phyloP scores from a whole-genome alignment of 2,797 vertebrate genomes.

The Trachops cirrhosus region DNA sequence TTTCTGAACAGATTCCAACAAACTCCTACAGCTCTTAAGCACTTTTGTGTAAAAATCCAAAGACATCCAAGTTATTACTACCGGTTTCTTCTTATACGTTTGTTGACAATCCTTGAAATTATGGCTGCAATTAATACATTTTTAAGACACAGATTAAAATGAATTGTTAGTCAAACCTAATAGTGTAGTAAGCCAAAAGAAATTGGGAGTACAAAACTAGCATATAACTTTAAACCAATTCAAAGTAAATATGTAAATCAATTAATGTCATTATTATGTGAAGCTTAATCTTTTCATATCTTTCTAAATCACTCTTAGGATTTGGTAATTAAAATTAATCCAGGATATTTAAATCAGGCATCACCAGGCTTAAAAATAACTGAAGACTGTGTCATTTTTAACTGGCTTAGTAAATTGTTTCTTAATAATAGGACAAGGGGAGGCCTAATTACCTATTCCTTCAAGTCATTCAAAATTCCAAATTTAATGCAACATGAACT shows the following conservation, averaged over 20 bases:
- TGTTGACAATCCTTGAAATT: slow-evolving; percentile 59
- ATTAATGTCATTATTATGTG: slow-evolving; percentile 20
- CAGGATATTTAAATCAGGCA: slow-evolving; percentile 16
- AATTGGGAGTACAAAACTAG: slow-evolving; percentile 45
- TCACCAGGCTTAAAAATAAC: slow-evolving; percentile 11
- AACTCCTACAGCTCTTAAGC: slow-evolving; percentile 86
- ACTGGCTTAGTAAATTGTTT: neutral
- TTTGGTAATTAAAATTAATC: slow-evolving; percentile 11
- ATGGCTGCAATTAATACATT: slow-evolving; percentile 71
- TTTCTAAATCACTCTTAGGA: neutral
- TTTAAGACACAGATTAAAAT: slow-evolving; percentile 52
- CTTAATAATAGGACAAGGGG: neutral
- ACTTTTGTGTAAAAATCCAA: slow-evolving; percentile 84
- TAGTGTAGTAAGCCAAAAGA: slow-evolving; percentile 33
- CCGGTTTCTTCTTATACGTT: slow-evolving; percentile 23
- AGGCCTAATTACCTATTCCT: slow-evolving; percentile 13
- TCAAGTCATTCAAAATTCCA: slow-evolving; percentile 27
- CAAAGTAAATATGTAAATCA: slow-evolving; percentile 46
- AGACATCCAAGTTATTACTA: slow-evolving; percentile 87
- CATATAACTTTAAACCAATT: slow-evolving; percentile 29
- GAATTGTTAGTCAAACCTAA: slow-evolving; percentile 41
- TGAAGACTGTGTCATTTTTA: neutral
- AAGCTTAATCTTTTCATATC: slow-evolving; percentile 25
- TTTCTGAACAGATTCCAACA: slow-evolving; percentile 82
- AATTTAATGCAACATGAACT: slow-evolving; percentile 28